Conservation (phyloP, 2,797 vertebrate species). For the Macropus fuliginosus region DNA sequence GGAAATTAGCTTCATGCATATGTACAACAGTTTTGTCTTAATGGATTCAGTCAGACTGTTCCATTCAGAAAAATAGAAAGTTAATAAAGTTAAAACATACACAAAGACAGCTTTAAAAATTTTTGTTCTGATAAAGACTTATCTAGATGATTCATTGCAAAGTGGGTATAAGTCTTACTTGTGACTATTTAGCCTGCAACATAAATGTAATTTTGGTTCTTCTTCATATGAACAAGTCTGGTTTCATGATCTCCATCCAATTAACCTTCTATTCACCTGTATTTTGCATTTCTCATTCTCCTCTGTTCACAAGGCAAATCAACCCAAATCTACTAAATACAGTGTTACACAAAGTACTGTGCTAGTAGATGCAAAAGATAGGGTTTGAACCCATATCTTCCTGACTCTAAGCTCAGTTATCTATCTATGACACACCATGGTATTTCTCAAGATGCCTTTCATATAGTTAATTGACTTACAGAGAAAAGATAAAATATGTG, state of each 20-base stretch:
- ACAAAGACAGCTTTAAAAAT: not conserved
- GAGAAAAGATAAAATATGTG: not conserved
- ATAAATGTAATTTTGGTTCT: not conserved
- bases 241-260: not conserved
- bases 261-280: not conserved
- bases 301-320: not conserved
- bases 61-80: not conserved
- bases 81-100: not conserved
- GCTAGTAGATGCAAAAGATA: not conserved
- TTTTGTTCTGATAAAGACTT: not conserved
- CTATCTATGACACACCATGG: not conserved
- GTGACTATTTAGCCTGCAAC: not conserved
- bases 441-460: not conserved
- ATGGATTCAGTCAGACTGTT: not conserved
- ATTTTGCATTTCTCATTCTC: not conserved
- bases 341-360: not conserved
- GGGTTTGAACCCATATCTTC: not conserved
- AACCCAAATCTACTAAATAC: not conserved
- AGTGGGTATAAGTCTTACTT: not conserved
- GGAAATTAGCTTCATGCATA: not conserved
- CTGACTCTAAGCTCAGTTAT: not conserved
- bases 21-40: not conserved
- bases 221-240: not conserved
- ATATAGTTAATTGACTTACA: not conserved
- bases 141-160: not conserved